phyloP scores from a whole-genome alignment of 2,888 invertebrate species.

The Linnaemya tessellans region DNA sequence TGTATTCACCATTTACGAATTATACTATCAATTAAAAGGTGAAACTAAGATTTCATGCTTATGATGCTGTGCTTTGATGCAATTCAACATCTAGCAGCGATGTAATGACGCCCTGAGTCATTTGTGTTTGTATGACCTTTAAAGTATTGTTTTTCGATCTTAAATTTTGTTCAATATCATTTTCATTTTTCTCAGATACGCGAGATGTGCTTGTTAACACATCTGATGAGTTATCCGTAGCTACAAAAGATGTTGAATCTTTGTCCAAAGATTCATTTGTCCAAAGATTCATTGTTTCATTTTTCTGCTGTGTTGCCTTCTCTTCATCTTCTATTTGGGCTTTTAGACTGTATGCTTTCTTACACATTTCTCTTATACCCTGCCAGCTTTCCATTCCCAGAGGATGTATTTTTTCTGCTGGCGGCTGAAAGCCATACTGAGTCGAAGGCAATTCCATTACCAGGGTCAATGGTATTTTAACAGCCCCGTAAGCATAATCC shows the following conservation, averaged over 20 bases:
- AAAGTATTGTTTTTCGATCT: background rate
- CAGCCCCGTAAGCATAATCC: constrained; percentile 81
- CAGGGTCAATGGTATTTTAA: constrained; percentile 80
- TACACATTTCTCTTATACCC: constrained; percentile 83
- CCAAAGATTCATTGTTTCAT: no score
- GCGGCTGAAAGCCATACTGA: constrained; percentile 82
- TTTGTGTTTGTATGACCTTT: background rate
- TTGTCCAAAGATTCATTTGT: background rate
- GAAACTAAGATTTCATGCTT: background rate
- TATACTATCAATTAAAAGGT: constrained; percentile 18
- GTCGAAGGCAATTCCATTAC: constrained; percentile 82
- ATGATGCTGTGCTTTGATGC: background rate
- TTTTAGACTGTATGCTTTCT: constrained; percentile 76
- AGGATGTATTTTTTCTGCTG: constrained; percentile 78
- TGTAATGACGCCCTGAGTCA: constrained; percentile 14
- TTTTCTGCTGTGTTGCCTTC: background rate
- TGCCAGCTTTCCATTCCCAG: constrained; percentile 82
- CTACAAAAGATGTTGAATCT: background rate
- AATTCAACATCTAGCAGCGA: constrained; percentile 12
- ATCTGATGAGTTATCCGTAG: background rate
- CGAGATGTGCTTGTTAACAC: background rate
- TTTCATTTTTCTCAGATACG: background rate
- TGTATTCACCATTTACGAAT: constrained; percentile 24
- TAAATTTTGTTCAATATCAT: background rate
- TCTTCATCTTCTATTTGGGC: constrained; percentile 45